These are phyloP conservation scores for Osmerus mordax DNA, from an alignment of 2,113 vertebrate species.

Conservation along the genomic window DNA sequence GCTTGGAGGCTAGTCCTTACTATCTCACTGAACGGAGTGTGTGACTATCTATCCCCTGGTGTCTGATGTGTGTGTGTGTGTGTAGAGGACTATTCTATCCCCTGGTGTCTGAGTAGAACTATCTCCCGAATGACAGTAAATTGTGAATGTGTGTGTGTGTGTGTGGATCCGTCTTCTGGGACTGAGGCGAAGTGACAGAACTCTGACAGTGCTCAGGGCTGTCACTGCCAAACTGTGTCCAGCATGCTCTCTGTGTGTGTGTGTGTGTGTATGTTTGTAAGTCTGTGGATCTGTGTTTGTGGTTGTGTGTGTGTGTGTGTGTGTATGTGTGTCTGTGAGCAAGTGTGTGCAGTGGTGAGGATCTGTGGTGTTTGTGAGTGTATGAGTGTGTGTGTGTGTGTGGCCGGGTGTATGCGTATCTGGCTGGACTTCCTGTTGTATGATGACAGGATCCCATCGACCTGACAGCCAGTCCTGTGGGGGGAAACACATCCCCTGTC, in stretches of 20 bases:
- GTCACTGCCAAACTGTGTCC: conserved; percentile 5
- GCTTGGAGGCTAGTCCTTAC: too few relatives aligned
- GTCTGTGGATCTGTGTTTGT: not conserved
- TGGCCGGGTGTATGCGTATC: not conserved
- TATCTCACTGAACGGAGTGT: too few relatives aligned
- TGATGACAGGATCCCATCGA: conserved; percentile 68
- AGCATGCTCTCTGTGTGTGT: not conserved
- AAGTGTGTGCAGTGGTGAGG: not conserved
- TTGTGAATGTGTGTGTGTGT: not conserved
- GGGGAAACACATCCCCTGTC: conserved; percentile 65
- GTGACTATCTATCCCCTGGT: not conserved
- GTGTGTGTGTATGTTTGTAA: not conserved
- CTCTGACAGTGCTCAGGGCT: not conserved
- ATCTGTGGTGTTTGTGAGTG: not conserved
- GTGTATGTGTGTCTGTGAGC: not conserved
- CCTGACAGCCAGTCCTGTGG: conserved; percentile 70
- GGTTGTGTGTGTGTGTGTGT: conserved; percentile 1
- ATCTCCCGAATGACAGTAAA: not conserved
- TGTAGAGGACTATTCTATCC: not conserved
- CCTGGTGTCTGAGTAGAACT: too few relatives aligned
- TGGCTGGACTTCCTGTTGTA: conserved; percentile 39
- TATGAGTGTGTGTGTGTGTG: not conserved
- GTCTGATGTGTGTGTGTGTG: not conserved
- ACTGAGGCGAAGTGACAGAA: not conserved
- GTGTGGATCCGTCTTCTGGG: not conserved